phyloP scores from a whole-genome alignment of 2,113 vertebrate genomes.

The Gavia stellata region DNA sequence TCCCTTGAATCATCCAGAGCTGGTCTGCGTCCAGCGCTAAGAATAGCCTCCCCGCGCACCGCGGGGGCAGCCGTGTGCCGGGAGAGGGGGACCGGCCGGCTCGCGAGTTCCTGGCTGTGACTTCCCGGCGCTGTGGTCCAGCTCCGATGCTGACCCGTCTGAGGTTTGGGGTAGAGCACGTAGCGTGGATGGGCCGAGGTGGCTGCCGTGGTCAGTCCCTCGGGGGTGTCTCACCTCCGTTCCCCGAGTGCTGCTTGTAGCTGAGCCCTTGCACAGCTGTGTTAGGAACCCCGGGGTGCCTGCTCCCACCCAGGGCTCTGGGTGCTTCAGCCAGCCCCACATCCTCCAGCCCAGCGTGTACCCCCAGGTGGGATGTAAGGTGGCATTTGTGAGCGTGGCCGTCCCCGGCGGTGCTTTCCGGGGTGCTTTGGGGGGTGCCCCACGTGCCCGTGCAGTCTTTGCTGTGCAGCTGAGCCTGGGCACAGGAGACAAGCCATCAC shows the following conservation, averaged over 20 bases:
- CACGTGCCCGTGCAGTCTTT: too few species aligned
- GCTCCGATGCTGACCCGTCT: accelerated
- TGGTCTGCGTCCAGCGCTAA: constrained; percentile 18
- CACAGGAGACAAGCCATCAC: background rate
- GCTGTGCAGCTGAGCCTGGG: background rate
- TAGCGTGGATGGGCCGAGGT: accelerated
- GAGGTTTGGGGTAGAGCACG: background rate
- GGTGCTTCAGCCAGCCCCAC: background rate
- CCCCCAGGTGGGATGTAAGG: background rate
- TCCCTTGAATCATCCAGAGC: constrained; percentile 52
- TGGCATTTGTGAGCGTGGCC: accelerated
- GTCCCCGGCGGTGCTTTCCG: accelerated
- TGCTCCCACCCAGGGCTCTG: accelerated
- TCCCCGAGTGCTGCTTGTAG: accelerated
- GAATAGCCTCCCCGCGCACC: background rate
- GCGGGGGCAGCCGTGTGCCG: background rate
- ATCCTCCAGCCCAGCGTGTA: accelerated
- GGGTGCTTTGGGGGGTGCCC: background rate
- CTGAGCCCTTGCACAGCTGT: background rate
- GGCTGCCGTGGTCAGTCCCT: accelerated
- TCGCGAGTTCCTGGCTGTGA: accelerated
- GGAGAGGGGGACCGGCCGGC: background rate
- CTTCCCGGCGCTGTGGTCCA: accelerated
- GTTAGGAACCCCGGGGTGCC: accelerated
- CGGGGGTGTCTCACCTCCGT: background rate